phyloP scores from a whole-genome alignment of 2,113 vertebrate genomes.

The Origma solitaria region DNA sequence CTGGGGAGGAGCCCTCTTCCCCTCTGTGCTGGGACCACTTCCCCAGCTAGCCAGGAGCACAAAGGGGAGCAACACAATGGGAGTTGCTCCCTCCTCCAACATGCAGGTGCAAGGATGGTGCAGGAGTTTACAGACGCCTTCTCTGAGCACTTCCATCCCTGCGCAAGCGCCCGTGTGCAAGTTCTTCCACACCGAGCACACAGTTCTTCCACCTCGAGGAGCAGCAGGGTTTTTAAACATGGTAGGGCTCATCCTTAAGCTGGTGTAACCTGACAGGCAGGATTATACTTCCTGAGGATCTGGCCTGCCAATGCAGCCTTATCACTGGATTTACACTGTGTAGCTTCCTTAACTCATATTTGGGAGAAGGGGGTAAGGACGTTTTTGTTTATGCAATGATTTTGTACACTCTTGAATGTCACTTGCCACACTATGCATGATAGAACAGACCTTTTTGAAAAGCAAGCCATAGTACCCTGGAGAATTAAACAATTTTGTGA shows the following conservation, averaged over 20 bases:
- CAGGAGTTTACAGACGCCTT: background rate
- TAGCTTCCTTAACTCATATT: background rate
- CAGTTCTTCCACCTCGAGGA: background rate
- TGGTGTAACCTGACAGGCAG: background rate
- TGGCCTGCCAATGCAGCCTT: conserved; percentile 28
- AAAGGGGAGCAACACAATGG: background rate
- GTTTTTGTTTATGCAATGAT: conserved; percentile 41
- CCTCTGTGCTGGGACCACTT: background rate
- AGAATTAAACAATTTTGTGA: conserved; percentile 37
- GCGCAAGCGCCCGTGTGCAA: accelerated
- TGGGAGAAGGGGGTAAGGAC: background rate
- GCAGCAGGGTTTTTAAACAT: background rate
- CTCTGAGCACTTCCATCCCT: background rate
- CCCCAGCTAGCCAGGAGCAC: background rate
- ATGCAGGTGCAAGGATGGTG: accelerated
- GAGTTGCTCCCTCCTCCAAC: background rate
- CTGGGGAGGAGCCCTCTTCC: background rate
- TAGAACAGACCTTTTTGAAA: conserved; percentile 23
- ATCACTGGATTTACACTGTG: conserved; percentile 46
- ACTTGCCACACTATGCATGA: conserved; percentile 21
- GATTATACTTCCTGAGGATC: background rate
- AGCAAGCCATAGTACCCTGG: conserved; percentile 40
- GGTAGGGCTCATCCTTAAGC: background rate
- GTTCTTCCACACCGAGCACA: background rate
- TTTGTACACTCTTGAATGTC: conserved; percentile 48